Base-by-base conservation (phyloP, 2,113 vertebrate species). In the Hepsetus odoe region DNA sequence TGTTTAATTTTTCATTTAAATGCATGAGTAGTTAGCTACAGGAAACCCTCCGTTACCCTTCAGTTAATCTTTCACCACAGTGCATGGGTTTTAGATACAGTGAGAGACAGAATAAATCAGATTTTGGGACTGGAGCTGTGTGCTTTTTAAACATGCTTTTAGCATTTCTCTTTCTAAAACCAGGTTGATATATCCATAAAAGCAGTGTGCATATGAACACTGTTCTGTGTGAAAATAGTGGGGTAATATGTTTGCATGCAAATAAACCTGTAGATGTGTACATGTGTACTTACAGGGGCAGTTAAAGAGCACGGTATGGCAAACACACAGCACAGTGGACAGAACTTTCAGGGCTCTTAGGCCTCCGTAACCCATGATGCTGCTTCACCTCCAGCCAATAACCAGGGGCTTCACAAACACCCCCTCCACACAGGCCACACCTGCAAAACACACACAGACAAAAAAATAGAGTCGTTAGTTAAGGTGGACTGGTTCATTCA, bases 261-360 rank as follows among this genome's bases (percentile, higher is more conserved):
- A 38, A 16, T 38, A 32, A 53, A 13, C 51, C 11, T 24, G 12
- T 38, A 56, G 33, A 65, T 49, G 40, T 69, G 30, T 58, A 35
- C 49, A n/a, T 42, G 28, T 44, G 18, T 35, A 87, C 92, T 93
- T 80, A 93, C 92, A 82, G 69, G 90, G 87, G 83, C 92, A 92
- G 90, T 86, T 86, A 85, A 91, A 65, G 2, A 92, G 85, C 84
- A 91, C 76, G 13, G 87, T 83, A 79, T 93, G 91, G 87, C 90
- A 91, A 81, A 94, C 88, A 81, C 88, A 93, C 87, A 94, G 86
- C 86, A 92, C 77, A 82, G 91, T 84, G 77, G 90, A 92, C 88
- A 93, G 87, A 89, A 85, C 59, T 22, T 72, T 81, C 38, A 91
- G 85, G 87, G 90, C 88, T 87, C 87, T 88, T n/a, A 91, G 87